Base-by-base conservation (phyloP, 2,113 vertebrate genomes). In the Aptenodytes patagonicus region DNA sequence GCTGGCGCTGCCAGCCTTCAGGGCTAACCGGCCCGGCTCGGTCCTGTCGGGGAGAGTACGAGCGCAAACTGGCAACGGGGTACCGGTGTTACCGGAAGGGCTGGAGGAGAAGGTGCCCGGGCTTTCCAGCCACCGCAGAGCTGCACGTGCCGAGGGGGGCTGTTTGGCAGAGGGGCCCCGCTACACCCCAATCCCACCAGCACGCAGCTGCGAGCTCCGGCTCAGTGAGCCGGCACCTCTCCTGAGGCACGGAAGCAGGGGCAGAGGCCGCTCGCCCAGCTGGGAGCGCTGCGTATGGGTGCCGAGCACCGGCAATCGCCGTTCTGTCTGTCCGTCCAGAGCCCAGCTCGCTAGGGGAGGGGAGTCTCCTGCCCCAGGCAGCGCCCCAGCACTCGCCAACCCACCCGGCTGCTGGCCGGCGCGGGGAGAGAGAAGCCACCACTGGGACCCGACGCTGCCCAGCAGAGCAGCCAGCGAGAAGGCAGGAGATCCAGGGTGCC, bases 371-470 rank as follows among this genome's bases (percentile, higher is more conserved):
- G 14, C 11, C 17, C 31, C n/a, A 62, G 21, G 29, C 9, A 26
- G 36, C 15, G 13, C 8, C 57, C 19, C 58, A 19, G 58, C 4
- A 8, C 21, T 9, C 34, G 32, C 28, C 3, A 0, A 47, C 7
- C 29, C 24, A 58, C 15, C 10, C 2, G 1, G 62, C 44, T 25
- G 31, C 31, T 58, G 32, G 32, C 36, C 0, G 3, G n/a, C 61
- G 51, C 2, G 3, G 36, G 3, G 29, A 28, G 38, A 15, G 13
- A 32, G 21, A 38, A 47, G 38, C 38, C 69, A 31, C 13, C 10
- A 7, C 8, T 1, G 4, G n/a, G 25, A 40, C 24, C 24, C 0
- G 1, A 36, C 1, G 4, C 11, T 62, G 18, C 28, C 22, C 28
- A 7, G 34, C 10, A 34, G 18, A 60, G 36, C 42, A 10, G 34